Conservation (phyloP, 2,888 invertebrate species). For the Prosopocoilus inquinatus region DNA sequence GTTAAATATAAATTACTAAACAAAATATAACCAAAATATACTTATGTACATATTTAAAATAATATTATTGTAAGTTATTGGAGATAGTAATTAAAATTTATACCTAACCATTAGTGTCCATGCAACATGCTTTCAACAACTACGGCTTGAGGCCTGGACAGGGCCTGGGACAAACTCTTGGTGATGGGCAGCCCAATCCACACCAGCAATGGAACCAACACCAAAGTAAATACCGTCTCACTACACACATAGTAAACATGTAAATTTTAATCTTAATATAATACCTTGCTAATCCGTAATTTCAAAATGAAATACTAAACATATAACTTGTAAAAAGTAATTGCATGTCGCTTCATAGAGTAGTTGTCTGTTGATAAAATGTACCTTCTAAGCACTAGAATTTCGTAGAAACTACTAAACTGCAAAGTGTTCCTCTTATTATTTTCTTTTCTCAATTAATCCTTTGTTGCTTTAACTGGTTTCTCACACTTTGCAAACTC, state of each 20-base stretch:
- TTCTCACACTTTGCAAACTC: constrained; percentile 5
- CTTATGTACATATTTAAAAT: constrained; percentile 14
- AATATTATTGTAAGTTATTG: constrained; percentile 12
- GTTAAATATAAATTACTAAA: constrained; percentile 14
- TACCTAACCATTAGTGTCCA: constrained; percentile 49
- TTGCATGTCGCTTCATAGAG: constrained; percentile 14
- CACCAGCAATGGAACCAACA: constrained; percentile 50
- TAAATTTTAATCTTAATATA: constrained; percentile 14
- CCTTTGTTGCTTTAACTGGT: constrained; percentile 8
- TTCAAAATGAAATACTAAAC: constrained; percentile 20
- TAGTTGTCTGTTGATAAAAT: constrained; percentile 14
- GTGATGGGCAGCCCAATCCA: constrained; percentile 56
- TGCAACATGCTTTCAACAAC: constrained; percentile 59
- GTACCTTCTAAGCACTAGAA: constrained; percentile 10
- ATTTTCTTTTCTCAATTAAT: not conserved
- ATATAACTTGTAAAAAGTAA: constrained; percentile 14
- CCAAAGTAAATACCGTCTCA: constrained; percentile 49
- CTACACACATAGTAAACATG: constrained; percentile 16
- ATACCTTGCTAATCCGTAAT: constrained; percentile 17
- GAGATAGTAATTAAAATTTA: constrained; percentile 20
- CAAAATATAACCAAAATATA: constrained; percentile 15
- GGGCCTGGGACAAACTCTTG: constrained; percentile 55
- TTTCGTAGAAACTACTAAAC: constrained; percentile 9
- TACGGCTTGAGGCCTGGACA: constrained; percentile 53
- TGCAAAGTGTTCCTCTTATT: not conserved